phyloP scores from a whole-genome alignment of 2,113 vertebrate genomes.

The Oreochromis spilurus region DNA sequence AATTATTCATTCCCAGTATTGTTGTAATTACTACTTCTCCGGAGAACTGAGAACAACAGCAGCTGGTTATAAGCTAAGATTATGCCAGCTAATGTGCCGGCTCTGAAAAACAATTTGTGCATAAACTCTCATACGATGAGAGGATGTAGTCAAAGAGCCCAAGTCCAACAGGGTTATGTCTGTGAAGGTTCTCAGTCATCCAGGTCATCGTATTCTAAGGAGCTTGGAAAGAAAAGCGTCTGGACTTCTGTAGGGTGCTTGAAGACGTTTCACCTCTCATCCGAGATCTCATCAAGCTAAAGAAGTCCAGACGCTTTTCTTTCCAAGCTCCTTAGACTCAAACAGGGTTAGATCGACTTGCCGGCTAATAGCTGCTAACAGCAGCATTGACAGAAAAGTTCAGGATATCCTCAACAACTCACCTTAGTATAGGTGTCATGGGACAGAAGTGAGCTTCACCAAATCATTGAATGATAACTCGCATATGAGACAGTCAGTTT shows the following conservation, averaged over 20 bases:
- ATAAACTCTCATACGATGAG: not conserved
- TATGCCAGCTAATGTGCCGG: not conserved
- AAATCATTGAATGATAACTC: not conserved
- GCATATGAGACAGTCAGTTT: not conserved
- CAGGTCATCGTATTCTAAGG: no score
- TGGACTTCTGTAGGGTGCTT: no score
- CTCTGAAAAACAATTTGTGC: not conserved
- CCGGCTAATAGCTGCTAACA: not conserved
- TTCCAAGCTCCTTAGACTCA: no score
- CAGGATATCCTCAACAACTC: not conserved
- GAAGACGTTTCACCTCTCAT: no score
- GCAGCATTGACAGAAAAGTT: not conserved
- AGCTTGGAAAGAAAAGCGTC: no score
- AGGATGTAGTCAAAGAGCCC: not conserved
- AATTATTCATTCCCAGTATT: not conserved
- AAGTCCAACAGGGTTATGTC: not conserved
- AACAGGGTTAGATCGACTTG: not conserved
- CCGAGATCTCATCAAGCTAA: no score
- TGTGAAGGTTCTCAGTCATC: no score
- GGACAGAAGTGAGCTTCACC: not conserved
- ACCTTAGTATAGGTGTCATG: not conserved
- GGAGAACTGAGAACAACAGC: not conserved
- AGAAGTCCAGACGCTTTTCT: no score
- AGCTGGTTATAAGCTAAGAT: not conserved
- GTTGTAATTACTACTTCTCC: not conserved